Percentiles rank a stretch among this genome's conserved stretches.
These are phyloP conservation scores for Ariopsis seemanni DNA, from an alignment of 2,113 vertebrate genomes.

Conservation along the genomic window DNA sequence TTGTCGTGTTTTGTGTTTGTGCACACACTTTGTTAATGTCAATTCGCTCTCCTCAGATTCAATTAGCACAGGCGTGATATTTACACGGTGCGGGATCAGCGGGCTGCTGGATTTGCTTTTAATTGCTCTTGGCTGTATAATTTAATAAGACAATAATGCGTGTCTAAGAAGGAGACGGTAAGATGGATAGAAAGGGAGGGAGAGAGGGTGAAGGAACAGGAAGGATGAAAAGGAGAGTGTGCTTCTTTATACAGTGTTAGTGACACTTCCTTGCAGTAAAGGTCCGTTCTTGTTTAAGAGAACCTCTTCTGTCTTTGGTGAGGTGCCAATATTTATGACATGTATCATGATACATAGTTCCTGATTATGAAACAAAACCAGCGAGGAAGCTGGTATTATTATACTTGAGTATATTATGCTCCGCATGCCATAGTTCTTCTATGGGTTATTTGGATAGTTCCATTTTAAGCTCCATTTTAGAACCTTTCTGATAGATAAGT, in stretches of 20 bases:
- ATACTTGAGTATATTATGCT: background rate
- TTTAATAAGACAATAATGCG: conserved; percentile 46
- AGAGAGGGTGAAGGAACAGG: background rate
- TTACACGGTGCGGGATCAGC: conserved; percentile 49
- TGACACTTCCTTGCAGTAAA: background rate
- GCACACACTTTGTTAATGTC: conserved; percentile 45
- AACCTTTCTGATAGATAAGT: too few species aligned
- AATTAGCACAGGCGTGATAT: conserved; percentile 51
- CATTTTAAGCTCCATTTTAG: too few species aligned
- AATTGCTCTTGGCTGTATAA: conserved; percentile 46
- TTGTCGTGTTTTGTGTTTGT: conserved; percentile 32
- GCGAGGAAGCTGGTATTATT: background rate
- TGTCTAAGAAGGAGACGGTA: conserved; percentile 20
- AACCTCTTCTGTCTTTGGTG: background rate
- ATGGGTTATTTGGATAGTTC: background rate
- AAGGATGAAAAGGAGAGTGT: background rate
- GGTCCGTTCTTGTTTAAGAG: background rate
- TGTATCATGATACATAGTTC: background rate
- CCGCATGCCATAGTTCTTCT: background rate
- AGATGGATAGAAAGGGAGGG: background rate
- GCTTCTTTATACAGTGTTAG: background rate
- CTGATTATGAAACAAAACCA: background rate
- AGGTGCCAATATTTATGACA: background rate
- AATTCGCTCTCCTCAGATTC: conserved; percentile 51
- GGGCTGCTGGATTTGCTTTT: conserved; percentile 41